Percentiles rank a stretch among this genome's conserved stretches.
These are phyloP conservation scores for Pampus argenteus DNA, from an alignment of 2,797 vertebrate genomes.

Conservation along the genomic window DNA sequence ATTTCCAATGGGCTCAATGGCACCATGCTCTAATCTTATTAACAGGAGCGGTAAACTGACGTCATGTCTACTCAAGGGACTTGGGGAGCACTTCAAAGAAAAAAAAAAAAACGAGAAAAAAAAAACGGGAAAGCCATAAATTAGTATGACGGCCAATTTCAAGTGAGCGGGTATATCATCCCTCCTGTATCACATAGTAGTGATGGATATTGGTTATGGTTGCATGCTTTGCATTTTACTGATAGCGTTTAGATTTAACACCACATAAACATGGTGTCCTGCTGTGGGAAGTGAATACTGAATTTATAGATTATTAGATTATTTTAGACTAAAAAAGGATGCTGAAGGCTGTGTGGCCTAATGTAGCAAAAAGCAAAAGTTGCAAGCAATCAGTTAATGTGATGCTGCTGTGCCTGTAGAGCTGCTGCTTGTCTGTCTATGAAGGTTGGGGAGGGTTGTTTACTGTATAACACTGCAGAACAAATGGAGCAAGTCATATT, in stretches of 20 bases:
- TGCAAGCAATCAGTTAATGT: constrained; percentile 52
- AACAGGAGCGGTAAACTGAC: constrained; percentile 50
- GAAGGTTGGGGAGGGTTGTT: constrained; percentile 6
- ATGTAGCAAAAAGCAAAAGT: constrained; percentile 28
- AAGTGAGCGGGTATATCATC: constrained; percentile 17
- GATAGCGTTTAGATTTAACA: constrained; percentile 28
- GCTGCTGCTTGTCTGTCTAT: constrained; percentile 16
- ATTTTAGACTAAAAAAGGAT: constrained; percentile 10
- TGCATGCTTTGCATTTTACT: constrained; percentile 24
- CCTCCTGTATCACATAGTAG: neutral
- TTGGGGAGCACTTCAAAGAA: constrained; percentile 50
- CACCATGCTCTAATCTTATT: constrained; percentile 55
- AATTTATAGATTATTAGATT: constrained; percentile 11
- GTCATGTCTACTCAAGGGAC: constrained; percentile 57
- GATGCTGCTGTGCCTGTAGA: constrained; percentile 15
- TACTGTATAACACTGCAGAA: constrained; percentile 17
- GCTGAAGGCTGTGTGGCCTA: constrained; percentile 8
- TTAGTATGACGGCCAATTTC: constrained; percentile 49
- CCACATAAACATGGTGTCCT: constrained; percentile 30
- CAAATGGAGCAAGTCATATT: constrained; percentile 13
- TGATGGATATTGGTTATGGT: neutral
- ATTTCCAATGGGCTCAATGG: constrained; percentile 20
- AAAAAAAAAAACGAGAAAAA: constrained; percentile 53
- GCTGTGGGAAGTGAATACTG: constrained; percentile 32
- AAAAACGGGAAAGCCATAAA: constrained; percentile 49